Conservation (phyloP, 2,888 invertebrate genomes). For the Drosophila testacea region DNA sequence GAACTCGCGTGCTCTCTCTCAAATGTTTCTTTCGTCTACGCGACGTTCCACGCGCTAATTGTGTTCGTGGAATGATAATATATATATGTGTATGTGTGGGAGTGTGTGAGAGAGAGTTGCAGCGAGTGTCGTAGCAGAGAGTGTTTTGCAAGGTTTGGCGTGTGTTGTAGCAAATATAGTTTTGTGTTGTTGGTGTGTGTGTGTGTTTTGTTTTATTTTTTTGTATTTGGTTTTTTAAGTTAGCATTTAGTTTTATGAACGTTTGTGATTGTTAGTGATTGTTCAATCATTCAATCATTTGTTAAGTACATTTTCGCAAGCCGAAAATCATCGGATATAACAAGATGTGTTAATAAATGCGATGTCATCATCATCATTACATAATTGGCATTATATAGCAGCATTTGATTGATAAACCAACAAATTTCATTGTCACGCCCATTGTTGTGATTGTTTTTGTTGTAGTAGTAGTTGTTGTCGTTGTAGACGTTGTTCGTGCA, state of each 20-base stretch:
- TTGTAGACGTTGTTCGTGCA: constrained; percentile 25
- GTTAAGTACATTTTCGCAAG: constrained; percentile 83
- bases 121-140: constrained; percentile 23
- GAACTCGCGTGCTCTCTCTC: constrained; percentile 14
- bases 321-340: constrained; percentile 85
- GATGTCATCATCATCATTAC: constrained; percentile 84
- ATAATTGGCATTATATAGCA: constrained; percentile 73
- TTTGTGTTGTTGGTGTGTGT: constrained; percentile 19
- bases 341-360: constrained; percentile 84
- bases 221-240: constrained; percentile 31
- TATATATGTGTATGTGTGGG: not conserved
- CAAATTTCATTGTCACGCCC: constrained; percentile 62
- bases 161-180: constrained; percentile 23
- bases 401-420: constrained; percentile 65
- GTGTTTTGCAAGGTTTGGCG: constrained; percentile 16
- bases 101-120: constrained; percentile 13
- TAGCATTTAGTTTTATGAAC: constrained; percentile 43
- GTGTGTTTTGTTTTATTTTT: constrained; percentile 24
- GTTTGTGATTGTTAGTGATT: constrained; percentile 44
- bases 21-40: constrained; percentile 24
- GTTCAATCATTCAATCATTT: constrained; percentile 83
- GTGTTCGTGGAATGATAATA: not conserved
- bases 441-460: constrained; percentile 40
- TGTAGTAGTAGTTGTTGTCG: constrained; percentile 32
- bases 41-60: constrained; percentile 40